A percentile compares a stretch with the other conserved stretches of the same genome.
phyloP scores from a whole-genome alignment of 2,888 invertebrate genomes.

The Aricia artaxerxes region DNA sequence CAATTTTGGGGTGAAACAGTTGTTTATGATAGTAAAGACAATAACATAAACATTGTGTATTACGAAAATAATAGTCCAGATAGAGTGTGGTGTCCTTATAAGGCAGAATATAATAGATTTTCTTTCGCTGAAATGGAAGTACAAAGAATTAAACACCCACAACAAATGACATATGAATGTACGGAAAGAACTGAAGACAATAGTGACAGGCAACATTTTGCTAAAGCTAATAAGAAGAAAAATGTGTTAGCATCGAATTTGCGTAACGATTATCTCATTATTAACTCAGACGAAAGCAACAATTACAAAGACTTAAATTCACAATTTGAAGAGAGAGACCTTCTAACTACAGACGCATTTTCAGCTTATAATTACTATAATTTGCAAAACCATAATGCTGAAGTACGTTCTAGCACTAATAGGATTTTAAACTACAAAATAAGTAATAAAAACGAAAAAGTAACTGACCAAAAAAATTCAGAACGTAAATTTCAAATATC shows the following conservation, averaged over 20 bases:
- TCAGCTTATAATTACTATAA: neutral
- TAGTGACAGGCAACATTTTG: conserved; percentile 17
- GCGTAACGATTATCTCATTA: conserved; percentile 11
- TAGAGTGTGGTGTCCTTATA: conserved; percentile 32
- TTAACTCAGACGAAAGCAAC: conserved; percentile 19
- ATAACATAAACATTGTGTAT: conserved; percentile 31
- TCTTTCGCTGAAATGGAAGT: conserved; percentile 31
- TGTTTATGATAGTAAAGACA: conserved; percentile 24
- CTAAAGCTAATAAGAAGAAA: conserved; percentile 30
- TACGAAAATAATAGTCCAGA: conserved; percentile 13
- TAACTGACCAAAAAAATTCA: neutral
- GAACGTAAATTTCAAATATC: neutral
- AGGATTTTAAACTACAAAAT: neutral
- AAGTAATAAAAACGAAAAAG: neutral
- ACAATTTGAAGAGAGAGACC: neutral
- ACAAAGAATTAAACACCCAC: conserved; percentile 10
- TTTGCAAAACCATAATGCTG: neutral
- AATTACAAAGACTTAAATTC: conserved; percentile 12
- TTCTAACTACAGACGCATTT: neutral
- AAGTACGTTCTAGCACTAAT: neutral
- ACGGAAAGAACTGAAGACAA: conserved; percentile 3
- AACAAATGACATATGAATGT: conserved; percentile 3
- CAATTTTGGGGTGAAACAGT: conserved; percentile 30
- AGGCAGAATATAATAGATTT: neutral
- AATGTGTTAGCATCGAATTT: conserved; percentile 21